phyloP scores from a whole-genome alignment of 2,797 vertebrate genomes.

The Graptemys geographica region DNA sequence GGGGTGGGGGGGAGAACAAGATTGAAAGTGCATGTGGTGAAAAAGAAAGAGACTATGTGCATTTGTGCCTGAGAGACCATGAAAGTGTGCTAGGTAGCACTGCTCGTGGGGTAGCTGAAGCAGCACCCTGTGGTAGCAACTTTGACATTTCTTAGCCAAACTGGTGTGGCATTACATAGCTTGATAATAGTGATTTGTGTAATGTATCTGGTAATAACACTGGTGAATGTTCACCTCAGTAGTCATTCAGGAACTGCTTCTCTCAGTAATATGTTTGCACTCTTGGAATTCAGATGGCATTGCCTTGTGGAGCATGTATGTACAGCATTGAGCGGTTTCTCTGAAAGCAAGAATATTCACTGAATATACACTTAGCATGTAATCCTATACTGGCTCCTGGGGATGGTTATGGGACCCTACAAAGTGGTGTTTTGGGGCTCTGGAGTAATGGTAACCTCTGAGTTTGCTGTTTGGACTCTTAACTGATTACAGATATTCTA shows the following conservation, averaged over 20 bases:
- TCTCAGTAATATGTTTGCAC: not conserved
- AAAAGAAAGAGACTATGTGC: not conserved
- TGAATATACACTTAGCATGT: not conserved
- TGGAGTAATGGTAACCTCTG: not conserved
- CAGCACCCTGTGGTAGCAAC: not conserved
- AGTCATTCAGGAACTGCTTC: accelerated
- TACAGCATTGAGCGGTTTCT: accelerated
- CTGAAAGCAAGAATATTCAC: not conserved
- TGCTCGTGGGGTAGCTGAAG: not conserved
- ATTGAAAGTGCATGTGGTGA: not conserved
- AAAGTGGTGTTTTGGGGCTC: not conserved
- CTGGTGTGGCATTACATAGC: not conserved
- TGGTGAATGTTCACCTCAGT: not conserved
- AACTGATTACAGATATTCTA: not conserved
- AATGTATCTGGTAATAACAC: accelerated
- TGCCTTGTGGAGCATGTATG: accelerated
- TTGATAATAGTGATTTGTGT: not conserved
- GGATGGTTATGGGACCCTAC: not conserved
- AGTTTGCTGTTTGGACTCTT: not conserved
- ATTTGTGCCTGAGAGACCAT: not conserved
- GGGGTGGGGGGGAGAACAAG: not conserved
- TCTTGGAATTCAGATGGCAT: not conserved
- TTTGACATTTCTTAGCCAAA: not conserved
- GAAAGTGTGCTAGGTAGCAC: not conserved
- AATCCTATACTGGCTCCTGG: not conserved